Conservation (phyloP, 2,888 invertebrate genomes). For the Odontothrips loti region DNA sequence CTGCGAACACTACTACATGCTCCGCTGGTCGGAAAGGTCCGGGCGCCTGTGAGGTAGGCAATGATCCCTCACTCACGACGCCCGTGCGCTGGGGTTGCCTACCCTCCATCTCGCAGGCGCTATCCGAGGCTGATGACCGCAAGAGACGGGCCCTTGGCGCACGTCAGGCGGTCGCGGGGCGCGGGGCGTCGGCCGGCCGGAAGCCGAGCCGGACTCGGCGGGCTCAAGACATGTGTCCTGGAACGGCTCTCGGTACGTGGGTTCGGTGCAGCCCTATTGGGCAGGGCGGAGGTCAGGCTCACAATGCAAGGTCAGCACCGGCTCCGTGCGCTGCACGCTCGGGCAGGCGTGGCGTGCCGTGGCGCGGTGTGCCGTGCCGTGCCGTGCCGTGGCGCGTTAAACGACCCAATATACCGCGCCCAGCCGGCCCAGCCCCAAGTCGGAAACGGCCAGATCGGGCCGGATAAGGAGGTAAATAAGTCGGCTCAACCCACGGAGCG, state of each 20-base stretch:
- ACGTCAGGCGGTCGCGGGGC: background rate
- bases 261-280: background rate
- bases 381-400: too few relatives aligned
- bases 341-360: background rate
- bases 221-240: background rate
- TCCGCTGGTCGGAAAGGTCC: too few relatives aligned
- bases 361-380: background rate
- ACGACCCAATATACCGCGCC: too few relatives aligned
- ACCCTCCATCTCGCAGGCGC: background rate
- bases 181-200: background rate
- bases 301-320: conserved; percentile 1
- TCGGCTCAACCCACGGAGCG: background rate
- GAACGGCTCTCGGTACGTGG: background rate
- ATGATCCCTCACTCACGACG: background rate
- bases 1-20: too few relatives aligned
- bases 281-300: background rate
- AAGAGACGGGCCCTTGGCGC: background rate
- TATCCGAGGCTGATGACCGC: background rate
- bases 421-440: background rate
- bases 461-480: background rate
- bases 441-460: background rate
- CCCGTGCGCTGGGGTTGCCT: background rate
- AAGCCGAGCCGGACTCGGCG: background rate
- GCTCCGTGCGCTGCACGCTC: background rate
- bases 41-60: background rate